phyloP scores from a whole-genome alignment of 2,888 invertebrate genomes.

The Drosophila recens region DNA sequence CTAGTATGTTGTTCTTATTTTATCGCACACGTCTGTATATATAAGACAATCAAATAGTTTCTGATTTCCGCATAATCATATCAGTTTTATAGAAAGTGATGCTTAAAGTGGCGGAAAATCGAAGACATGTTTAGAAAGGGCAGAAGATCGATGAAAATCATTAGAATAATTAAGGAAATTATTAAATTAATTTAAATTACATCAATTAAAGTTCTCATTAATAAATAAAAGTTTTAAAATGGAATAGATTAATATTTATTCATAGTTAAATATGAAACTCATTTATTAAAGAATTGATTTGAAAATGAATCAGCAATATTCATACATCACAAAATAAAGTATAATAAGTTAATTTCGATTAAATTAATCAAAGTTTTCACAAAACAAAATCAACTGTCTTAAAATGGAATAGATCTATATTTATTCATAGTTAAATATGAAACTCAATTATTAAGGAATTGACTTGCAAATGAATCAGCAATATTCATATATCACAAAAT shows the following conservation, averaged over 20 bases:
- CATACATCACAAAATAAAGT: no score
- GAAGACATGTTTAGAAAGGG: not conserved
- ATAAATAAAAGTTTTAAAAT: not conserved
- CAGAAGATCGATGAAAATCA: not conserved
- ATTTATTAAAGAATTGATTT: no score
- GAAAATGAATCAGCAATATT: no score
- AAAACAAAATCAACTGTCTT: not conserved
- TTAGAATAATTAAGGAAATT: not conserved
- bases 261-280: no score
- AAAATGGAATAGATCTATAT: not conserved
- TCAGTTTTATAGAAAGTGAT: not conserved
- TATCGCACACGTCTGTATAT: no score
- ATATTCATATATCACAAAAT: no score
- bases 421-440: no score
- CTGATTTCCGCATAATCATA: not conserved
- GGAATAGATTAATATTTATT: not conserved
- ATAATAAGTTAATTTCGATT: no score
- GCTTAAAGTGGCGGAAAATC: not conserved
- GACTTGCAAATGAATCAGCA: no score
- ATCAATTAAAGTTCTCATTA: not conserved
- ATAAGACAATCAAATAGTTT: constrained; percentile 20
- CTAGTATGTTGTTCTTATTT: no score
- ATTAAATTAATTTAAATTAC: not conserved
- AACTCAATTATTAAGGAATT: no score
- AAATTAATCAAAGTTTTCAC: not conserved